These are phyloP conservation scores for Ophiothrix spiculata DNA, from an alignment of 35 echinoderm and acorn worm species.

Conservation along the genomic window DNA sequence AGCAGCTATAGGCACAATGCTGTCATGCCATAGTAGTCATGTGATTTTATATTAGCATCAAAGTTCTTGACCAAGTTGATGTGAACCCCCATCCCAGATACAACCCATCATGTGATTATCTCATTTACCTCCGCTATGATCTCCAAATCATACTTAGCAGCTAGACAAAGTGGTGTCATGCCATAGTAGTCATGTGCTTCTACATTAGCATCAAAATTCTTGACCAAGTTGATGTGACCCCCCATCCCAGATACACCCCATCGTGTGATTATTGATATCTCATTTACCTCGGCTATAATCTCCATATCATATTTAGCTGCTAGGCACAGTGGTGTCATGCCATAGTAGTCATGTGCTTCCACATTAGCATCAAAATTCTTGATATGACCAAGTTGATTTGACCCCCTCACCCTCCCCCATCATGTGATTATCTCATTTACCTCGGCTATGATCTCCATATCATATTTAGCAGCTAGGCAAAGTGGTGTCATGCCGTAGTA, in stretches of 20 bases:
- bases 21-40: not conserved
- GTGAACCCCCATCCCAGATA: not conserved
- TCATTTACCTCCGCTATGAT: conserved; percentile 63
- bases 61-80: not conserved
- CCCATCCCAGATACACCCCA: conserved; percentile 58
- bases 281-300: conserved; percentile 75
- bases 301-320: conserved; percentile 64
- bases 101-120: not conserved
- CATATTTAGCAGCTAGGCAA: conserved; percentile 72
- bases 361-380: conserved; percentile 72
- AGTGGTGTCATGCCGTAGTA: conserved; percentile 80
- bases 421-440: conserved; percentile 20
- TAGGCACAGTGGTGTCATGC: conserved; percentile 84
- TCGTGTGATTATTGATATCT: conserved; percentile 8
- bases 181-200: conserved; percentile 68
- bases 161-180: conserved; percentile 85
- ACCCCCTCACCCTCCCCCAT: not conserved
- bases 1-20: not conserved
- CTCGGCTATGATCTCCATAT: conserved; percentile 61
- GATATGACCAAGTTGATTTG: not conserved
- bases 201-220: conserved; percentile 70
- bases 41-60: not conserved
- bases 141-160: conserved; percentile 57
- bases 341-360: conserved; percentile 59
- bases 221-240: conserved; percentile 64